A percentile compares a stretch with the other conserved stretches of the same genome.
Evolutionary conservation across 2,888 invertebrate genomes (phyloP).

Genomic region (Caenorhabditis sp.): DNA sequence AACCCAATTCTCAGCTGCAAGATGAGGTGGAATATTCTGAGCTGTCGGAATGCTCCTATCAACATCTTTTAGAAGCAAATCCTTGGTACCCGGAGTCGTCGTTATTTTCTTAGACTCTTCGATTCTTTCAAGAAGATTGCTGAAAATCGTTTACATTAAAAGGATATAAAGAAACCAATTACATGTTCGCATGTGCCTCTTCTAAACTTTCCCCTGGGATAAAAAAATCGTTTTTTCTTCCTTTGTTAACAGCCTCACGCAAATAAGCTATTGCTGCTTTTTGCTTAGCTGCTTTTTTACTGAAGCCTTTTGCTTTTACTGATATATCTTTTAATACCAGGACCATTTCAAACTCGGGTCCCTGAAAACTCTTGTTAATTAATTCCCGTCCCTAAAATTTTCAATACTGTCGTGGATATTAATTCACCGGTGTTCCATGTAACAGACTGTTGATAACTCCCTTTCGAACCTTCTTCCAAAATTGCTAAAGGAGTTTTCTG

Average conservation of each 20-base stretch:
- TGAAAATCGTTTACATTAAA: constrained; percentile 21
- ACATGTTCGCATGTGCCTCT: constrained; percentile 68
- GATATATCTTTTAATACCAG: constrained; percentile 30
- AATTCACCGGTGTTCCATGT: no score
- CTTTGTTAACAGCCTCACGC: constrained; percentile 42
- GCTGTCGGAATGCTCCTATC: background rate
- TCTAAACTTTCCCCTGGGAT: constrained; percentile 62
- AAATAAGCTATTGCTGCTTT: constrained; percentile 58
- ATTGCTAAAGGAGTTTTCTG: constrained; percentile 65
- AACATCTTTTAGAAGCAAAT: background rate
- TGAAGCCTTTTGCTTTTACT: constrained; percentile 26
- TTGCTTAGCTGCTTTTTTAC: constrained; percentile 69
- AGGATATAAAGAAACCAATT: constrained; percentile 83
- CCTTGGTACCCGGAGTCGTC: background rate
- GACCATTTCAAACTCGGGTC: constrained; percentile 44
- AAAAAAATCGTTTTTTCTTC: constrained; percentile 51
- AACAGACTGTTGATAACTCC: constrained; percentile 36
- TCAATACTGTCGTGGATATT: no score
- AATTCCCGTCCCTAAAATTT: no score
- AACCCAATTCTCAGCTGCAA: constrained; percentile 20
- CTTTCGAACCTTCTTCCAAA: constrained; percentile 64
- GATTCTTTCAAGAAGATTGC: constrained; percentile 89
- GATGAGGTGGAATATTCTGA: background rate
- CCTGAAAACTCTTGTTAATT: no score
- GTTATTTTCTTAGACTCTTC: constrained; percentile 11